Conservation (phyloP, 53 echinoderm and acorn worm genomes). For the Arbacia lixula region DNA sequence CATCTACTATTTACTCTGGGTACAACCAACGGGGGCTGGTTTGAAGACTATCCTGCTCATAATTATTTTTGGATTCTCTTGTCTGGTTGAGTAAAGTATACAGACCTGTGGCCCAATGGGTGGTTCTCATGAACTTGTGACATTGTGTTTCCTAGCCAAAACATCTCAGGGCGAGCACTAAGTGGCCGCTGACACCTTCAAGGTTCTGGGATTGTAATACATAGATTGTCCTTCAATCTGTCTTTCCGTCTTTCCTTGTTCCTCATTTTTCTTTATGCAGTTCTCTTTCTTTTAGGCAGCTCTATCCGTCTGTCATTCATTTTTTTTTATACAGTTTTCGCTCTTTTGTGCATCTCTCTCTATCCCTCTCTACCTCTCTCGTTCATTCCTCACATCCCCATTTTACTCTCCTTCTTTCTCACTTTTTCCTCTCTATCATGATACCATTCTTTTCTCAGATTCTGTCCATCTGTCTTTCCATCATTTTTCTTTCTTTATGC, state of each 20-base stretch:
- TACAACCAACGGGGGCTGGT: no score
- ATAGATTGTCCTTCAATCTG: not conserved
- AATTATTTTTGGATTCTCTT: no score
- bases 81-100: no score
- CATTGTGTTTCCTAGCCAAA: no score
- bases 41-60: no score
- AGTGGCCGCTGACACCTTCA: no score
- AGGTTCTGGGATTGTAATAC: not conserved
- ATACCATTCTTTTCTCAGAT: not conserved
- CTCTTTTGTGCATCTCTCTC: not conserved
- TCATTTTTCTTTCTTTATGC: not conserved
- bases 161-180: no score
- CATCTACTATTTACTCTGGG: no score
- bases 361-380: slow-evolving; percentile 7
- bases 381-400: not conserved
- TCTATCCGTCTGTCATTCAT: not conserved
- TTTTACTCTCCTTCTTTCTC: not conserved
- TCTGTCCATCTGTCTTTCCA: not conserved
- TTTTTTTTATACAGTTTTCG: not conserved
- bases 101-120: no score
- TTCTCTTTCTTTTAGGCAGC: not conserved
- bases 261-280: not conserved
- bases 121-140: no score
- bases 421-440: no score
- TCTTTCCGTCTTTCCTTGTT: not conserved